Percentiles rank a stretch among this genome's conserved stretches.
These are phyloP conservation scores for Lasiurus borealis DNA, from an alignment of 2,113 vertebrate genomes.

Conservation along the genomic window DNA sequence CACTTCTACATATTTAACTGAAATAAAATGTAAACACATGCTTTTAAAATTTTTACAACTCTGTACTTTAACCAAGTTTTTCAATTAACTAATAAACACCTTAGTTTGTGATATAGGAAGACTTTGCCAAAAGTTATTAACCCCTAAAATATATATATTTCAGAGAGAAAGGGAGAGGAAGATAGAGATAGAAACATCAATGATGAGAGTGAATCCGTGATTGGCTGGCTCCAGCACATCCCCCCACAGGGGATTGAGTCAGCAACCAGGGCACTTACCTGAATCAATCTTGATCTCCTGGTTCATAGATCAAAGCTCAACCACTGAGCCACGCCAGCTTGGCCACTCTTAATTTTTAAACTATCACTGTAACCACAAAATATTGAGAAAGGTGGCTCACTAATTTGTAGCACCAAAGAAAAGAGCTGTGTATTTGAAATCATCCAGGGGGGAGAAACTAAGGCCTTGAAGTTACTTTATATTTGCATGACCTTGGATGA, in stretches of 20 bases:
- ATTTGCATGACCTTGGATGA: not conserved
- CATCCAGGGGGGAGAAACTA: not conserved
- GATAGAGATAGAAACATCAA: too few relatives aligned
- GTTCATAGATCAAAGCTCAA: too few relatives aligned
- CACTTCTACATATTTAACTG: not conserved
- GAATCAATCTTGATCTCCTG: too few relatives aligned
- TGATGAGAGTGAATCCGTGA: too few relatives aligned
- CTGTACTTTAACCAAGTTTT: not conserved
- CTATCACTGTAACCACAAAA: not conserved
- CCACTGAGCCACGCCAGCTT: too few relatives aligned
- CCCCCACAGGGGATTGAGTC: too few relatives aligned
- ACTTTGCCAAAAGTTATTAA: not conserved
- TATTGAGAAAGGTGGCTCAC: not conserved
- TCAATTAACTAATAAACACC: not conserved
- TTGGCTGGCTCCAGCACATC: too few relatives aligned
- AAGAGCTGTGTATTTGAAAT: not conserved
- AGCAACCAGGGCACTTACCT: too few relatives aligned
- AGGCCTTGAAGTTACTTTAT: not conserved
- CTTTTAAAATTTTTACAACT: not conserved
- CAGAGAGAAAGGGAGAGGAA: too few relatives aligned
- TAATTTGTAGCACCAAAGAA: not conserved
- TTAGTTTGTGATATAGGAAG: not conserved
- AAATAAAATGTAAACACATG: constrained; percentile 29
- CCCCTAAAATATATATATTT: too few relatives aligned
- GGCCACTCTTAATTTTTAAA: not conserved